Percentiles rank a stretch among this genome's conserved stretches.
phyloP scores from a whole-genome alignment of 2,113 vertebrate genomes.

The Sceloporus undulatus region DNA sequence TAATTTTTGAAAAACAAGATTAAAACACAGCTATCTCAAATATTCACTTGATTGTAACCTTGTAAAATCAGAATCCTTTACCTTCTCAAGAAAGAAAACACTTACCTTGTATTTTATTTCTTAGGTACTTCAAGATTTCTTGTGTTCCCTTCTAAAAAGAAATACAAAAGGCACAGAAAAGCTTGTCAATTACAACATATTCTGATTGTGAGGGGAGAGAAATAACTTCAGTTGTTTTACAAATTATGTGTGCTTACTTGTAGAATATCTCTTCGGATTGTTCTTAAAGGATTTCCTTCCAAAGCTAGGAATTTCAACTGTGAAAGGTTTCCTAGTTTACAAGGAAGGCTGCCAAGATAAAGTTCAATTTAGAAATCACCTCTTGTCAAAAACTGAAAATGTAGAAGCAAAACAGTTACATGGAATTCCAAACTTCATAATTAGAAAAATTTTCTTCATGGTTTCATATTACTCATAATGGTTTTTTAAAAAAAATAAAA shows the following conservation, averaged over 20 bases:
- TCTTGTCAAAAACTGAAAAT: not conserved
- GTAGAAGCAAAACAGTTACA: rapidly evolving
- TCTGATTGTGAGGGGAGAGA: not conserved
- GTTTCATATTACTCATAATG: not conserved
- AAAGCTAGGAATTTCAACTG: constrained; percentile 88
- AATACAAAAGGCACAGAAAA: constrained; percentile 24
- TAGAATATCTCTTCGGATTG: constrained; percentile 92
- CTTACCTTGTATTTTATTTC: constrained; percentile 92
- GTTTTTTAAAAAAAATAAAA: not conserved
- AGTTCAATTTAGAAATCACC: constrained; percentile 37
- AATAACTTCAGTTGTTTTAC: rapidly evolving
- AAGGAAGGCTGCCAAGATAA: constrained; percentile 86
- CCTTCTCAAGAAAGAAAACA: constrained; percentile 1
- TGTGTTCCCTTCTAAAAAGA: constrained; percentile 91
- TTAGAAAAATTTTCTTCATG: not conserved
- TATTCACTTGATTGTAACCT: not conserved
- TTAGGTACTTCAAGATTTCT: constrained; percentile 92
- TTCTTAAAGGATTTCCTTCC: constrained; percentile 93
- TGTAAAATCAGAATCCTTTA: not conserved
- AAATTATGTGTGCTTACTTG: constrained; percentile 79
- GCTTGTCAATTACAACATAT: not conserved
- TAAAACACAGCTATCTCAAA: not conserved
- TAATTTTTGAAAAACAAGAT: too few species aligned
- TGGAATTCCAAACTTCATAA: not conserved
- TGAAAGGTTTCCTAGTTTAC: constrained; percentile 86